Conservation (phyloP, 2,888 invertebrate species). For the Athalia cordata region DNA sequence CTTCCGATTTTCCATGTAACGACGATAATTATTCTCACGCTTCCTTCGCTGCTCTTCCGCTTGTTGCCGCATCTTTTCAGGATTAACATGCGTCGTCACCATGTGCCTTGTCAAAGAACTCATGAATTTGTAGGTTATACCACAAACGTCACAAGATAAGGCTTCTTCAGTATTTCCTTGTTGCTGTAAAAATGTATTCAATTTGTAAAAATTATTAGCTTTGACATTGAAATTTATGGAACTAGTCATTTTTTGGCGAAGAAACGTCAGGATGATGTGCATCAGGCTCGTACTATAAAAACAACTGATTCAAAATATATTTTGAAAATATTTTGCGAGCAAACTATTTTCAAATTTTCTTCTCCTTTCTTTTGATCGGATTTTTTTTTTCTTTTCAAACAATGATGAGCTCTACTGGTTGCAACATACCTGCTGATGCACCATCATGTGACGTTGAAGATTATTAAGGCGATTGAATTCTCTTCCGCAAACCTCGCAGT, state of each 20-base stretch:
- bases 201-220: background rate
- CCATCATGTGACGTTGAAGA: conserved; percentile 72
- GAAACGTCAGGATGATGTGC: no score
- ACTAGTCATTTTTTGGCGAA: no score
- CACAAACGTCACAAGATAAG: conserved; percentile 73
- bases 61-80: conserved; percentile 70
- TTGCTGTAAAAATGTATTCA: conserved; percentile 51
- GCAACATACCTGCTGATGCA: conserved; percentile 70
- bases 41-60: conserved; percentile 71
- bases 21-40: conserved; percentile 70
- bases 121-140: conserved; percentile 76
- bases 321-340: no score
- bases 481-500: conserved; percentile 72
- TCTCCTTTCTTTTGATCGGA: no score
- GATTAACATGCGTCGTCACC: conserved; percentile 77
- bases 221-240: no score
- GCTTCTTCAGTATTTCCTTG: conserved; percentile 70
- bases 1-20: conserved; percentile 70
- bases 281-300: no score
- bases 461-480: conserved; percentile 72
- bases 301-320: no score
- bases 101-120: conserved; percentile 79
- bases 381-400: no score
- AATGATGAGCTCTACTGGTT: background rate
- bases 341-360: no score